Percentiles rank a stretch among this genome's conserved stretches.
These are phyloP conservation scores for Dryobotodes eremita DNA, from an alignment of 2,888 invertebrate genomes.

Conservation along the genomic window DNA sequence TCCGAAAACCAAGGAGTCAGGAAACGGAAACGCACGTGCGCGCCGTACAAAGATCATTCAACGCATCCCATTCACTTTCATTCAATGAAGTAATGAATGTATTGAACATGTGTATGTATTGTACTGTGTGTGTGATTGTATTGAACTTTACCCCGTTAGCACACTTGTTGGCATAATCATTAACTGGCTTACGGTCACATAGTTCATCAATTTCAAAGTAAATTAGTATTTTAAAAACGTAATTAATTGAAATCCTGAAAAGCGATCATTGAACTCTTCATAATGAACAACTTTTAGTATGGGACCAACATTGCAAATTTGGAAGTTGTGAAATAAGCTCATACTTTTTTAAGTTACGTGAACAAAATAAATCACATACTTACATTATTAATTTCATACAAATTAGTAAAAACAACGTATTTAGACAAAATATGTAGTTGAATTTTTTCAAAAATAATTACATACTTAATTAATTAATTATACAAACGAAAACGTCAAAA, in stretches of 20 bases:
- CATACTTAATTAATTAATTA: no score
- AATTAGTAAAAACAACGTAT: neutral
- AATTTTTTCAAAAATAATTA: neutral
- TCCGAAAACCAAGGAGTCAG: constrained; percentile 42
- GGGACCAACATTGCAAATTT: neutral
- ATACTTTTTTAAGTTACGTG: no score
- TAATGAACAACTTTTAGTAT: no score
- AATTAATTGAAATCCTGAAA: neutral
- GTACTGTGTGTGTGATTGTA: constrained; percentile 24
- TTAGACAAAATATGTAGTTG: neutral
- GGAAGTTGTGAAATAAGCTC: no score
- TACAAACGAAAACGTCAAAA: neutral
- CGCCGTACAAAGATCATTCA: constrained; percentile 62
- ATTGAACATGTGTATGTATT: constrained; percentile 50
- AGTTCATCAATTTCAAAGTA: neutral
- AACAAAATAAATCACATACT: no score
- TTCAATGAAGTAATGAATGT: constrained; percentile 53
- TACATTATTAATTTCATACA: neutral
- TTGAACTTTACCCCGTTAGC: constrained; percentile 21
- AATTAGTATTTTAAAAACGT: neutral
- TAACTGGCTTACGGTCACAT: neutral
- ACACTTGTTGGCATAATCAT: constrained; percentile 48
- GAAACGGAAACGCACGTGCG: constrained; percentile 72
- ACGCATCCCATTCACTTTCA: constrained; percentile 67
- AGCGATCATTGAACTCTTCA: neutral